A percentile compares a stretch with the other conserved stretches of the same genome.
Evolutionary conservation across 2,888 invertebrate genomes (phyloP).

Genomic region (Cryptocephalus primarius): DNA sequence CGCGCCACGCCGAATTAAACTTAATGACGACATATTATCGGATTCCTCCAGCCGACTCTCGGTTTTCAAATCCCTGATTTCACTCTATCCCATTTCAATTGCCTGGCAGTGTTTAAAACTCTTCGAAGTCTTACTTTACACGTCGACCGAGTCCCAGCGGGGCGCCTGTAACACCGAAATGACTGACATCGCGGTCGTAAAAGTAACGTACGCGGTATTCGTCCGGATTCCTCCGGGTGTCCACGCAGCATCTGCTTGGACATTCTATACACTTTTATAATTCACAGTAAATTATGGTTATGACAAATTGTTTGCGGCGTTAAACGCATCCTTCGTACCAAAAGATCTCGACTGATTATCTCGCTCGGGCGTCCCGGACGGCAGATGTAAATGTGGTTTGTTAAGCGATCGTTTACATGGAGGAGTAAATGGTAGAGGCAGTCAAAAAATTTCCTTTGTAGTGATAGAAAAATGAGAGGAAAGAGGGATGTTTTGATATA

Average conservation of each 20-base stretch:
- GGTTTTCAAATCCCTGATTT: no score
- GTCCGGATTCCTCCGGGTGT: slow-evolving; percentile 2
- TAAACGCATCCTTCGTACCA: slow-evolving; percentile 10
- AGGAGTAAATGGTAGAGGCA: no score
- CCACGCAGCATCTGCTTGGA: slow-evolving; percentile 2
- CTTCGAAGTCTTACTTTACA: slow-evolving; percentile 1
- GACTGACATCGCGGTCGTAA: slow-evolving; percentile 2
- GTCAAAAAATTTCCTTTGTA: no score
- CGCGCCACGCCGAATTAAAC: no score
- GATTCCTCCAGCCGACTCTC: no score
- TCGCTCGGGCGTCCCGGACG: no score
- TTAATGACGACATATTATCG: no score
- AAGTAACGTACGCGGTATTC: neutral
- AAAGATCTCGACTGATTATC: slow-evolving; percentile 5
- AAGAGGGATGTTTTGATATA: no score
- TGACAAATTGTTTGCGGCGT: slow-evolving; percentile 15
- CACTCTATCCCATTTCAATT: no score
- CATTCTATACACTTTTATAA: neutral
- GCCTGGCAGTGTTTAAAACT: slow-evolving; percentile 1
- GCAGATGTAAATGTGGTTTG: no score
- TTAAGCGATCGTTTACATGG: no score
- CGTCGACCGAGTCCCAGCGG: slow-evolving; percentile 7
- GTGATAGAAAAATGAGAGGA: no score
- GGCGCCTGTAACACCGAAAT: slow-evolving; percentile 9
- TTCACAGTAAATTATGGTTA: slow-evolving; percentile 8